These are phyloP conservation scores for Platysternon megacephalum DNA, from an alignment of 2,113 vertebrate genomes.

Conservation along the genomic window DNA sequence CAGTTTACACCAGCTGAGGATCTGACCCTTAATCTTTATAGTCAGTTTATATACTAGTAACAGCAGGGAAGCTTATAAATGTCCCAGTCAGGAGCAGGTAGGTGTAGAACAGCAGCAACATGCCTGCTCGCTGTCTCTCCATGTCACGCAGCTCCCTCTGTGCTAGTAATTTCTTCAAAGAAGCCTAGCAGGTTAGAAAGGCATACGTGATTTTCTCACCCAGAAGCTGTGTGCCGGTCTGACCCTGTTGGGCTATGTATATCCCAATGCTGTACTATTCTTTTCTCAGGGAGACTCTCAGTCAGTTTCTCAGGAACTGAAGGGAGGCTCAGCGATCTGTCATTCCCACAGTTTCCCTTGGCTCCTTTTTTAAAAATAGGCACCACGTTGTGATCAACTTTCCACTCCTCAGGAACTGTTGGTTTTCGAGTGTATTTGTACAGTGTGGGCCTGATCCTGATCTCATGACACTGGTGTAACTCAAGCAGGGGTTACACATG, in stretches of 20 bases:
- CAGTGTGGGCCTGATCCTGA: background rate
- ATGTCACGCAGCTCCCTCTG: background rate
- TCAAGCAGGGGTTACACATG: background rate
- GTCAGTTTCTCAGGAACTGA: background rate
- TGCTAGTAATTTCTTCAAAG: background rate
- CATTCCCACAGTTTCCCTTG: background rate
- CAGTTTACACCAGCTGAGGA: background rate
- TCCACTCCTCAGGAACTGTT: background rate
- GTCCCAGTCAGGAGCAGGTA: background rate
- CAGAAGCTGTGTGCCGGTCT: background rate
- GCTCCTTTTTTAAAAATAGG: background rate
- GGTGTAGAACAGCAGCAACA: background rate
- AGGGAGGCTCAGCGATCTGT: background rate
- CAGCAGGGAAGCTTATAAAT: background rate
- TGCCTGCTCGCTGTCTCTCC: background rate
- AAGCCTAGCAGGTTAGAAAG: too few species aligned
- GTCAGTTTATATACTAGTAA: background rate
- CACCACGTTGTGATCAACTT: background rate
- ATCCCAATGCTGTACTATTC: background rate
- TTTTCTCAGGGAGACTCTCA: too few species aligned
- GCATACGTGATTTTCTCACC: background rate
- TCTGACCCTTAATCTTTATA: background rate
- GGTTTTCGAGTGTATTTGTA: background rate
- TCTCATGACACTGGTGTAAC: background rate
- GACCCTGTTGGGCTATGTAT: background rate